These are phyloP conservation scores for Empidonax traillii DNA, from an alignment of 2,113 vertebrate species.

Conservation along the genomic window DNA sequence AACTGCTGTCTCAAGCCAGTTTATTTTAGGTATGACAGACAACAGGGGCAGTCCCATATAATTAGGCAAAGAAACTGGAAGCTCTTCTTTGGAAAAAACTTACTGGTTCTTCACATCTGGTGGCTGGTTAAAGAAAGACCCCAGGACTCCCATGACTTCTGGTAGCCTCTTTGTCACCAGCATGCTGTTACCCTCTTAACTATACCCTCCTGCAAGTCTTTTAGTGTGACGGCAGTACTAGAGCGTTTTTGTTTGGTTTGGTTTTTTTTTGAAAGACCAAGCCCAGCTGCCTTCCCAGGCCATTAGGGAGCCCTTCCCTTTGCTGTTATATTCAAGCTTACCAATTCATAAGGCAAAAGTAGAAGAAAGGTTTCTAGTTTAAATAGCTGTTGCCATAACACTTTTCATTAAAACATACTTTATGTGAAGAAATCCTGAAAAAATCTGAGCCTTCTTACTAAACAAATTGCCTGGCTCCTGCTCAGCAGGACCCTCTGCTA, in stretches of 20 bases:
- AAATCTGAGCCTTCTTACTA: neutral
- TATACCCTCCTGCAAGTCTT: neutral
- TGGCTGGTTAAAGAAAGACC: neutral
- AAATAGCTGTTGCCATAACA: neutral
- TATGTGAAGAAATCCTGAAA: neutral
- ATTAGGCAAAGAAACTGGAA: neutral
- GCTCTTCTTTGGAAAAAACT: neutral
- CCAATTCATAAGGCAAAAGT: neutral
- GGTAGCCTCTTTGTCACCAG: neutral
- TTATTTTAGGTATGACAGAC: neutral
- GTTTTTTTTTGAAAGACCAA: neutral
- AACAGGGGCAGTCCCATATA: neutral
- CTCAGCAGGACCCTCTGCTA: neutral
- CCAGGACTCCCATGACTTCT: neutral
- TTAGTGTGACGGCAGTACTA: neutral
- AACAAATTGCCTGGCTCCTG: neutral
- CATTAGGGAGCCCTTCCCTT: neutral
- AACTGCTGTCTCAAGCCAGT: neutral
- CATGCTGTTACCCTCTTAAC: neutral
- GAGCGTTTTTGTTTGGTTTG: neutral
- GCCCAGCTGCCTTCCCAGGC: neutral
- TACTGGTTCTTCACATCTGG: neutral
- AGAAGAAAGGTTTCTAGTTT: neutral
- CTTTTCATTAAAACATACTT: neutral
- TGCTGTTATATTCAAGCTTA: neutral